These are phyloP conservation scores for Verasper variegatus DNA, from an alignment of 2,113 vertebrate species.

Conservation along the genomic window DNA sequence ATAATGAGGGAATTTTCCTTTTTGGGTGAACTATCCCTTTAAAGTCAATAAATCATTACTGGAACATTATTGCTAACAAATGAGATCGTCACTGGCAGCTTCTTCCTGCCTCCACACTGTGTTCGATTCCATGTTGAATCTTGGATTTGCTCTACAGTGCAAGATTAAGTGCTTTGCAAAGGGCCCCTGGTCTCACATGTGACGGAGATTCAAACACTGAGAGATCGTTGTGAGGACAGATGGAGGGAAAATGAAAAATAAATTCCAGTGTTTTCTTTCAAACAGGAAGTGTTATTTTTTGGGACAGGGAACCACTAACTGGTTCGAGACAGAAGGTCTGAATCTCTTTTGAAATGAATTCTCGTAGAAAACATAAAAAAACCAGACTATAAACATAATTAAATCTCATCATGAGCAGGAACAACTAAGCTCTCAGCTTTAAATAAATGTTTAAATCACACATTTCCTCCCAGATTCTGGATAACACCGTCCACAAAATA, in stretches of 20 bases:
- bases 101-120: background rate
- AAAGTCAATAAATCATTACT: conserved; percentile 19
- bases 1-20: no score
- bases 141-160: background rate
- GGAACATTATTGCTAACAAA: no score
- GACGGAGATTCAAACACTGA: conserved; percentile 7
- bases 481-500: no score
- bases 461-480: no score
- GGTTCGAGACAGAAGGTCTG: background rate
- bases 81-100: background rate
- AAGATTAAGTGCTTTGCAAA: background rate
- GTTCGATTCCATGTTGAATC: background rate
- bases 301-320: background rate
- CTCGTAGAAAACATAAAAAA: background rate
- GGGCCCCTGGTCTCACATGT: background rate
- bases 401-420: background rate
- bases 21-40: background rate
- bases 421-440: background rate
- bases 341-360: background rate
- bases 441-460: no score
- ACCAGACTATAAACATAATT: background rate
- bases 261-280: conserved; percentile 2
- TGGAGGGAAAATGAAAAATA: conserved; percentile 16
- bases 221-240: conserved; percentile 10
- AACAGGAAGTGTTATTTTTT: conserved; percentile 3